phyloP scores from a whole-genome alignment of 1,140 invertebrate species.

The Trichogramma pretiosum region DNA sequence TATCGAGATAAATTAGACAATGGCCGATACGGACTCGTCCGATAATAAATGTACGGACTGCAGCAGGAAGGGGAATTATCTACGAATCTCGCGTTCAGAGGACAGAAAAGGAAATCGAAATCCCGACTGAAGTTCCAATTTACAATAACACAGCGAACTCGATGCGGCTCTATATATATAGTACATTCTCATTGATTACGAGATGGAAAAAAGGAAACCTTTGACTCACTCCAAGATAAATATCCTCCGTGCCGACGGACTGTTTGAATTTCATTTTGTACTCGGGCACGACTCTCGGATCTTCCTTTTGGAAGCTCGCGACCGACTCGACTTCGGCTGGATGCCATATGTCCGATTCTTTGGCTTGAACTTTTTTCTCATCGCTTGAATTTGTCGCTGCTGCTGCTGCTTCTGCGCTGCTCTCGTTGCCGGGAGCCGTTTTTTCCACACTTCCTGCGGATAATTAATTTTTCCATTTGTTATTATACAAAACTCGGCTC shows the following conservation, averaged over 20 bases:
- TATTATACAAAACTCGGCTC: neutral
- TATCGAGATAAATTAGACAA: too few relatives aligned
- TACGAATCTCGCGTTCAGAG: too few relatives aligned
- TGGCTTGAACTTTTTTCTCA: constrained; percentile 23
- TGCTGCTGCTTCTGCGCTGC: neutral
- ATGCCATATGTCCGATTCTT: constrained; percentile 49
- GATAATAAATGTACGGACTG: too few relatives aligned
- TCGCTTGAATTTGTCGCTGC: constrained; percentile 36
- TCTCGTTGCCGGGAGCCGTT: neutral
- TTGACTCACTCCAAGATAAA: constrained; percentile 72
- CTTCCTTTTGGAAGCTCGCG: constrained; percentile 46
- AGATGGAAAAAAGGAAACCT: too few relatives aligned
- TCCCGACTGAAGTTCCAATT: too few relatives aligned
- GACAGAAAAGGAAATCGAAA: too few relatives aligned
- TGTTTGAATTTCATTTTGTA: constrained; percentile 80
- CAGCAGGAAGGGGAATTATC: too few relatives aligned
- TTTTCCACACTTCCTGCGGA: neutral
- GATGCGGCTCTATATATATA: too few relatives aligned
- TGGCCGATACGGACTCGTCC: too few relatives aligned
- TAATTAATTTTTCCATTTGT: too few relatives aligned
- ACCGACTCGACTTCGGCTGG: constrained; percentile 40
- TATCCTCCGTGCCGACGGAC: constrained; percentile 73
- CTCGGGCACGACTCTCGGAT: constrained; percentile 60
- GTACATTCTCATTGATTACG: too few relatives aligned
- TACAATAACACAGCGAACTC: too few relatives aligned